Evolutionary conservation across 2,113 vertebrate genomes (phyloP), one percentile per base, ranked within the genome.

Genomic region (Crotalus horridus): DNA sequence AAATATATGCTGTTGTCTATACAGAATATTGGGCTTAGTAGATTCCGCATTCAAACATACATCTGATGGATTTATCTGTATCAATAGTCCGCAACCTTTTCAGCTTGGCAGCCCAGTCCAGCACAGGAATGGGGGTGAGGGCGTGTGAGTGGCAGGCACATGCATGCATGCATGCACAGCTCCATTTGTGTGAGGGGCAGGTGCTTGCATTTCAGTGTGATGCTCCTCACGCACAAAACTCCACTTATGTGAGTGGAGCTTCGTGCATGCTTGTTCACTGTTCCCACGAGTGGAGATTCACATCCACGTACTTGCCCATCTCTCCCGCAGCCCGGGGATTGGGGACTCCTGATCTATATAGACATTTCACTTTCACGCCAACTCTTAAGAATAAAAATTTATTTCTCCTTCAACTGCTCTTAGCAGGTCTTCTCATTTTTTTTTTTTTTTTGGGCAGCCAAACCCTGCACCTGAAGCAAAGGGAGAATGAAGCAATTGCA

Each of bases 401-500:
- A 58, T 61, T 69, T 89, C n/a, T 59, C 15, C 17, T 10, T 54
- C 1, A 90, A 92, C 55, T 33, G 13, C 88, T 48, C 33, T 7
- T 91, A 87, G 8, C 10, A 20, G 10, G 90, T 23, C 87, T 92
- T 53, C 86, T 92, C 86, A 86, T 51, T 54, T 56, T 0, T 0
- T 90, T 93, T 48, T 8, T 59, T 0, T 0, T 91, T 93, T 48
- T 8, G 74, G 74, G 89, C 0, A 46, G 91, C 86, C 56, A 51
- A 81, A 89, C 89, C 0, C 21, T 48, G 89, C 59, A 69, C 43
- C 93, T 94, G 59, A 91, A 55, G 17, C 26, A 91, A 91, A 74
- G 2, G 48, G 6, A 12, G 51, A 93, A 81, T 90, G 55, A 74
- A 93, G 94, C 90, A 94, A 93, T 92, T 94, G 94, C 89, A 91